Evolutionary conservation across 1,140 invertebrate species (phyloP), one percentile per base, ranked within the genome.

Genomic region (Wasmannia auropunctata): DNA sequence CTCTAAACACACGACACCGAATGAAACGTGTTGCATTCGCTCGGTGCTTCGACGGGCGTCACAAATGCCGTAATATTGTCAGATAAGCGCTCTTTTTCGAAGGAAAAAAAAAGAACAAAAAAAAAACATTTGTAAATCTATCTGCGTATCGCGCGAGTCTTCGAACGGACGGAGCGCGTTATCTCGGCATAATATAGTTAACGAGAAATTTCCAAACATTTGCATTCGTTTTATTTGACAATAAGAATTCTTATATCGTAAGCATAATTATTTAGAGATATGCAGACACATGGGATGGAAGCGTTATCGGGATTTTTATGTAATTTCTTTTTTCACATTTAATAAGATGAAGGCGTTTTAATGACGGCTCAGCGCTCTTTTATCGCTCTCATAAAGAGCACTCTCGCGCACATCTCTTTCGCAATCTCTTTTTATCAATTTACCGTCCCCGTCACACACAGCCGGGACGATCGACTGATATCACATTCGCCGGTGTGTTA

Each of bases 351-450:
- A 22, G 40, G 28, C 58, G 25, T 54, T 80, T 69, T 40, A 37
- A 69, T 54, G 43, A 69, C 19, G 6, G 63, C n/a, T 58, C 79
- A 58, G 37, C 37, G 25, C 8, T 28, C 19, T 83, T 74, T 83
- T 83, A 83, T 83, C 79, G 25, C 79, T 46, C 46, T 49, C n/a
- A 31, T 19, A 31, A 28, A 76, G 54, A 43, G 40, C 70, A 51
- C 72, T 11, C 74, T 22, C 58, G 40, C 58, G 16, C 74, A 37
- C 37, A 5, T 65, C 58, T 81, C 79, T 81, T 83, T 83, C 79
- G 67, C 37, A 83, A 83, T 83, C 56, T 72, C 67, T 83, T 46
- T 83, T 83, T 83, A 83, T 83, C 67, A 83, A 74, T 72, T 60
- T 58, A 83, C 37, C 63, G 49, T 46, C n/a, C n/a, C 79, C 65